These are phyloP conservation scores for Harpalus rubripes DNA, from an alignment of 2,888 invertebrate species.

Conservation along the genomic window DNA sequence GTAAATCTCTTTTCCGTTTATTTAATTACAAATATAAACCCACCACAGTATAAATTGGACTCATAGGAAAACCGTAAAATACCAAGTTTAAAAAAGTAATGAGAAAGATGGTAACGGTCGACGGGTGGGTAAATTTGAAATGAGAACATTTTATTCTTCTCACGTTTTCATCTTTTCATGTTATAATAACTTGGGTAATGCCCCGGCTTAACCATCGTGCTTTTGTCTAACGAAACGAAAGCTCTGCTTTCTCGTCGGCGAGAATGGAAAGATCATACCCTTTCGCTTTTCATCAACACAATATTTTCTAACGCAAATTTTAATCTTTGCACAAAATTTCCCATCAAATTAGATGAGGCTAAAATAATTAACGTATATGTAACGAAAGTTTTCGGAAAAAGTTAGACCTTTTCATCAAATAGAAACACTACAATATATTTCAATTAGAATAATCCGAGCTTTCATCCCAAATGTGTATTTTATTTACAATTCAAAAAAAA, in stretches of 20 bases:
- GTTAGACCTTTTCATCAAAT: too few relatives aligned
- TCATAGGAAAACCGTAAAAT: conserved; percentile 15
- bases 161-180: conserved; percentile 39
- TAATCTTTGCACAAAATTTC: too few relatives aligned
- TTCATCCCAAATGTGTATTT: too few relatives aligned
- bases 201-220: conserved; percentile 12
- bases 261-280: background rate
- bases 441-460: too few relatives aligned
- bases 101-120: background rate
- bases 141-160: conserved; percentile 48
- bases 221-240: conserved; percentile 19
- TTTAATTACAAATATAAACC: conserved; percentile 42
- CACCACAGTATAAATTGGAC: background rate
- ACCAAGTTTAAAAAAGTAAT: conserved; percentile 11
- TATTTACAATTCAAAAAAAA: too few relatives aligned
- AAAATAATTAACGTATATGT: too few relatives aligned
- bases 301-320: background rate
- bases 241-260: conserved; percentile 26
- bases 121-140: conserved; percentile 31
- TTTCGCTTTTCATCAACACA: background rate
- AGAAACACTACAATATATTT: too few relatives aligned
- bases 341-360: too few relatives aligned
- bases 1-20: conserved; percentile 16
- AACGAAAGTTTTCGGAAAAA: too few relatives aligned
- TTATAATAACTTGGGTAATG: conserved; percentile 50